phyloP scores from a whole-genome alignment of 1,140 invertebrate genomes.

The Scylla paramamosain region DNA sequence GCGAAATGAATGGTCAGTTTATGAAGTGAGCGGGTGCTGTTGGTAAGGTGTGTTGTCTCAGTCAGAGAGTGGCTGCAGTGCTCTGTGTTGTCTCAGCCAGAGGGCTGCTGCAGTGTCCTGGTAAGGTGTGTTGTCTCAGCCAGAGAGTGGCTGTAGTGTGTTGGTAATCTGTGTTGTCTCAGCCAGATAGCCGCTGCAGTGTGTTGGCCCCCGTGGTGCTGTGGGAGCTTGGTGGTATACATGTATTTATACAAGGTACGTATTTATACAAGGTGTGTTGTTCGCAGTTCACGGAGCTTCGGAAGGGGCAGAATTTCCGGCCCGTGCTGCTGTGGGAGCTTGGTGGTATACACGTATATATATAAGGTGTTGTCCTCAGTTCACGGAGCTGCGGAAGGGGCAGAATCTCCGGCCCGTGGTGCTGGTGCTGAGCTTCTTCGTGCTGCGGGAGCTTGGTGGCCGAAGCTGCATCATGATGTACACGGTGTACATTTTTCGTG shows the following conservation, averaged over 20 bases:
- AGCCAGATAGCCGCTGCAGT: no score
- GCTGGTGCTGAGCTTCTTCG: constrained; percentile 24
- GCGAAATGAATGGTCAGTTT: no score
- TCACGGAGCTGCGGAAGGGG: not conserved
- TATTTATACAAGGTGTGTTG: no score
- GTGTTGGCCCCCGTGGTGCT: not conserved
- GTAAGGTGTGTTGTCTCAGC: no score
- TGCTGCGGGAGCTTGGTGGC: constrained; percentile 30
- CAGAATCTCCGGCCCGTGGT: not conserved
- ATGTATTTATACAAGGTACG: no score
- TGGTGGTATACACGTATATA: not conserved
- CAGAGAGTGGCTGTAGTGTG: no score
- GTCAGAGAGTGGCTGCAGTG: no score
- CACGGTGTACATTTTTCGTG: constrained; percentile 30
- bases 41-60: no score
- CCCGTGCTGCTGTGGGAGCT: constrained; percentile 4
- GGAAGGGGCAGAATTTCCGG: not conserved
- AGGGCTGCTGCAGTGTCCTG: no score
- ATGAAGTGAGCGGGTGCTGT: no score
- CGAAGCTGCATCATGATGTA: constrained; percentile 11
- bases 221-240: not conserved
- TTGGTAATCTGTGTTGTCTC: no score
- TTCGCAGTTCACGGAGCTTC: not conserved
- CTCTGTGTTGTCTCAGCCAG: no score
- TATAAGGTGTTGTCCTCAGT: not conserved